These are phyloP conservation scores for Gryon sp. DNA, from an alignment of 1,140 invertebrate species.

Conservation along the genomic window DNA sequence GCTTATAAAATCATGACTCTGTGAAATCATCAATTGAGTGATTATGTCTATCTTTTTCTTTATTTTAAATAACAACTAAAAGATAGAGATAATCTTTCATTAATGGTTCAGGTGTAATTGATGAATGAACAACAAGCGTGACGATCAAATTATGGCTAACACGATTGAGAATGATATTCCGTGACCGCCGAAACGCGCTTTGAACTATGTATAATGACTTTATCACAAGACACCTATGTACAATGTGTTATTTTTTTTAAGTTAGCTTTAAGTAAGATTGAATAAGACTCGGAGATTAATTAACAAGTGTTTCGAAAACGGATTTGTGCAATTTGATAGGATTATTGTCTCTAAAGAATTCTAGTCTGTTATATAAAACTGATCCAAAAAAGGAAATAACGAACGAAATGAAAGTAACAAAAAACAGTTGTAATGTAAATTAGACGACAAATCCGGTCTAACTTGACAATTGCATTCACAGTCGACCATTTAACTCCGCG, in stretches of 20 bases:
- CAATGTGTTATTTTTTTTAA: conserved; percentile 40
- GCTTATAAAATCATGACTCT: no score
- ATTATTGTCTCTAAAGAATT: conserved; percentile 35
- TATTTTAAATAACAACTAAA: no score
- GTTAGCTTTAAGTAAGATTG: conserved; percentile 46
- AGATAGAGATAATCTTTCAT: no score
- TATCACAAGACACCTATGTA: conserved; percentile 31
- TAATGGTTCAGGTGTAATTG: no score
- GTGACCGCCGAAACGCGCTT: conserved; percentile 31
- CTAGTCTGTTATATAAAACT: conserved; percentile 44
- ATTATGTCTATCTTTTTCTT: no score
- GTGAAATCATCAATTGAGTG: no score
- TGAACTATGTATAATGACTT: conserved; percentile 12
- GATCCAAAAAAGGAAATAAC: no score
- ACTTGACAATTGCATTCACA: conserved; percentile 38
- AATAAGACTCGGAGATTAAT: conserved; percentile 34
- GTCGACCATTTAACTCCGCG: conserved; percentile 42
- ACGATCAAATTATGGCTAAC: conserved; percentile 43
- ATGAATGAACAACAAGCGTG: no score
- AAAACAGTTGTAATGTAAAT: no score
- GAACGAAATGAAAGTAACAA: no score
- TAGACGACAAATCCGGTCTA: conserved; percentile 24
- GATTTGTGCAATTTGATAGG: conserved; percentile 22
- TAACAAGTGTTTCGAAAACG: conserved; percentile 13
- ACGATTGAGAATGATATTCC: conserved; percentile 38